Evolutionary conservation across 2,113 vertebrate species (phyloP).

Genomic region (Cyanistes caeruleus): DNA sequence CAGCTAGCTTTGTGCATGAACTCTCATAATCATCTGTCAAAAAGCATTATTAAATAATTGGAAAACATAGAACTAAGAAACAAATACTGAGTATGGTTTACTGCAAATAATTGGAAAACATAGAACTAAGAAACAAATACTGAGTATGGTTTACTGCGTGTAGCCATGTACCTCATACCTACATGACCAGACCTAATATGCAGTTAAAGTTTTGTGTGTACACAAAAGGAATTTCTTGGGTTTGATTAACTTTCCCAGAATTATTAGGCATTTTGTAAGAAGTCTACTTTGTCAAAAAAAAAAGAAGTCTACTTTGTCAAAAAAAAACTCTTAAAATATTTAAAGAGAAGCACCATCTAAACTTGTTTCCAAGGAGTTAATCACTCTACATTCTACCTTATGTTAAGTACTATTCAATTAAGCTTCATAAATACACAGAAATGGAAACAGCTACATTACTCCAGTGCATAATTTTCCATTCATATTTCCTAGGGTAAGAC

Average conservation of each 20-base stretch:
- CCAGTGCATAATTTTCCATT: slow-evolving; percentile 19
- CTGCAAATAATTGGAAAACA: background rate
- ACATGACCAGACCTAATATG: background rate
- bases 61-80: background rate
- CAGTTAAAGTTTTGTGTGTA: background rate
- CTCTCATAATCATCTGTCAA: background rate
- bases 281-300: background rate
- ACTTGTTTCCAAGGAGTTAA: background rate
- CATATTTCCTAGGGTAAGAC: slow-evolving; percentile 36
- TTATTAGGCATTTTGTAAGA: background rate
- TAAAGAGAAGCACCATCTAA: background rate
- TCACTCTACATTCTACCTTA: background rate
- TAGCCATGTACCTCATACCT: fast-evolving
- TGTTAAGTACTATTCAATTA: background rate
- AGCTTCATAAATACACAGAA: slow-evolving; percentile 10
- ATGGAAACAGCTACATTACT: background rate
- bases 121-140: background rate
- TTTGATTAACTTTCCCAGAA: background rate
- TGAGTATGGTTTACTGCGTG: background rate
- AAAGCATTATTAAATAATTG: background rate
- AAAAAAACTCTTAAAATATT: background rate
- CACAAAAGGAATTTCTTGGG: background rate
- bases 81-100: background rate
- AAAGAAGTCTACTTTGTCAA: background rate
- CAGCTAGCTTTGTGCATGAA: background rate